Conservation (phyloP, 2,113 vertebrate species). For the Malurus cyaneus region DNA sequence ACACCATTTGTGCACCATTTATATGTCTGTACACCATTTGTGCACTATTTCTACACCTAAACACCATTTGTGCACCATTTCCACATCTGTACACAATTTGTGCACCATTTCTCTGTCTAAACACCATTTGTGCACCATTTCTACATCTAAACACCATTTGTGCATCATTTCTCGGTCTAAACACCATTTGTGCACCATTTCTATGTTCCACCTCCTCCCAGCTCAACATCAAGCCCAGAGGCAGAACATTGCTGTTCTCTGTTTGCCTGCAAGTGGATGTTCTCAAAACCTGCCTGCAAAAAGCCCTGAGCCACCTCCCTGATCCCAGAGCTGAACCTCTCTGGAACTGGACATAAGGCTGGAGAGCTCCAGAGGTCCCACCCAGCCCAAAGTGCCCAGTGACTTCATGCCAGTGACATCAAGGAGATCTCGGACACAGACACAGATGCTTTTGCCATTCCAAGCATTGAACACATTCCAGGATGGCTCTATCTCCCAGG, state of each 20-base stretch:
- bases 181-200: too few relatives aligned
- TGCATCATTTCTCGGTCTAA: not conserved
- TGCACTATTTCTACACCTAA: too few relatives aligned
- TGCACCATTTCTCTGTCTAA: not conserved
- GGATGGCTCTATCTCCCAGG: not conserved
- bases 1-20: not conserved
- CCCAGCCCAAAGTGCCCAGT: not conserved
- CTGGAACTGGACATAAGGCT: not conserved
- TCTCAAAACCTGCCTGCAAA: not conserved
- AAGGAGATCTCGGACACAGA: accelerated
- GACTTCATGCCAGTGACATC: not conserved
- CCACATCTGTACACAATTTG: not conserved
- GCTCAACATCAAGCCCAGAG: not conserved
- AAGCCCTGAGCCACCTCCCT: not conserved
- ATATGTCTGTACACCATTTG: not conserved
- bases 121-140: not conserved
- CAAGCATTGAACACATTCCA: not conserved
- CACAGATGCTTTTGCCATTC: accelerated
- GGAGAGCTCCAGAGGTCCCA: not conserved
- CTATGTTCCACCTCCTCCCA: not conserved
- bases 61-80: not conserved
- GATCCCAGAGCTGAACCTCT: not conserved
- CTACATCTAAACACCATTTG: not conserved
- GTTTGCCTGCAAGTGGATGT: not conserved
- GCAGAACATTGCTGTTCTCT: not conserved